Evolutionary conservation across 23 tunicate genomes (phyloP), one percentile per base, ranked within the genome.

Genomic region (Clavelina lepadiformis): DNA sequence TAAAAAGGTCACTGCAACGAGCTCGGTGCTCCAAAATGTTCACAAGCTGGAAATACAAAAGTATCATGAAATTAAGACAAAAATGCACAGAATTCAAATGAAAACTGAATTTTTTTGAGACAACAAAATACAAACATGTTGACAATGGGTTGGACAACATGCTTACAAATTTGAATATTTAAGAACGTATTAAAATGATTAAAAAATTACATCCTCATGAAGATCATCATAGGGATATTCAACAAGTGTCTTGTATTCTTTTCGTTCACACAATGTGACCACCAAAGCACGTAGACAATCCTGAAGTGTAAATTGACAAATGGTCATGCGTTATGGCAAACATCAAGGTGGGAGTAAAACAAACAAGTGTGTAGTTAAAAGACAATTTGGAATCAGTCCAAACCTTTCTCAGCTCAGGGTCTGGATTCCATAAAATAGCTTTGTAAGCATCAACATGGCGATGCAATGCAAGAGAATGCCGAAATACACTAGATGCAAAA

Each of bases 221-320:
- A 88, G 31, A 23, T 73, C 87, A 29, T 68, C 88, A 46, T 80
- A 88, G 21, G 86, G 69, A 32, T 85, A 77, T 61, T 88, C 82
- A 28, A 88, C 88, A 38, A 88, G 51, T 18, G 78, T 73, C 46
- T 80, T 88, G 41, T 67, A 80, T 52, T 88, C 76, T 29, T 73
- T 79, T 22, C 81, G 65, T 37, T 88, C 96, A 74, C 82, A 88
- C 28, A 88, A 35, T 0, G 79, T 63, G 18, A 88, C 78, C 26
- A 84, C 88, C 73, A 88, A 58, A 5, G 88, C 46, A 11, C 96
- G 76, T 2, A 88, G 72, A 56, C 96, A 88, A 35, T 80, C 83
- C 82, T 88, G 55, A 8, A 52, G 35, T 21, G 23, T 7, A n/a
- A n/a, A n/a, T n/a, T n/a, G n/a, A n/a, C n/a, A n/a, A n/a, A n/a